phyloP scores from a whole-genome alignment of 2,888 invertebrate genomes.

The Apotomis capreana region DNA sequence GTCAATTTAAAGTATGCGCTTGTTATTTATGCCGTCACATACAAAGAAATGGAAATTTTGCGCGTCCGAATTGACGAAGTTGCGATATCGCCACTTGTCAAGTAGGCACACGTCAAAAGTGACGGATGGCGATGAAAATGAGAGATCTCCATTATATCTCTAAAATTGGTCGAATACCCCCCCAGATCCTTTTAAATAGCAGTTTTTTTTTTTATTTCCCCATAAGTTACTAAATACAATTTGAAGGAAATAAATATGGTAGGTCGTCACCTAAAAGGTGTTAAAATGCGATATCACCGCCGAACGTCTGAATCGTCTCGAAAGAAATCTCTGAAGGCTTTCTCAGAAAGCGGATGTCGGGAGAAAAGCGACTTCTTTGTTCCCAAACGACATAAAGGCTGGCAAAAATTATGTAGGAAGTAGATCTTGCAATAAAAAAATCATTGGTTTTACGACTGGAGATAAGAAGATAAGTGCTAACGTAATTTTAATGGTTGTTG shows the following conservation, averaged over 20 bases:
- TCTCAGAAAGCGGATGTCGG: slow-evolving; percentile 24
- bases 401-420: slow-evolving; percentile 36
- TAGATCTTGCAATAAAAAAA: slow-evolving; percentile 32
- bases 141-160: too few relatives aligned
- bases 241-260: slow-evolving; percentile 29
- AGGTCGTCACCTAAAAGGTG: slow-evolving; percentile 31
- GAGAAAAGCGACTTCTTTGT: slow-evolving; percentile 33
- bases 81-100: too few relatives aligned
- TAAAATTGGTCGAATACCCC: too few relatives aligned
- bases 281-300: slow-evolving; percentile 25
- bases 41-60: too few relatives aligned
- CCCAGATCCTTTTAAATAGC: too few relatives aligned
- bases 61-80: too few relatives aligned
- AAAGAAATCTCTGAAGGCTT: slow-evolving; percentile 25
- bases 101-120: too few relatives aligned
- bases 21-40: too few relatives aligned
- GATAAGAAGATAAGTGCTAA: slow-evolving; percentile 16
- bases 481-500: slow-evolving; percentile 32
- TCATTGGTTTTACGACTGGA: slow-evolving; percentile 26
- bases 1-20: too few relatives aligned
- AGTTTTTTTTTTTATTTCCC: neutral
- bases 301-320: slow-evolving; percentile 17
- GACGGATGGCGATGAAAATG: too few relatives aligned
- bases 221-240: slow-evolving; percentile 5
- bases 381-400: slow-evolving; percentile 28